These are phyloP conservation scores for Kryphioiulus occultus DNA, from an alignment of 2,888 invertebrate species.

Conservation along the genomic window DNA sequence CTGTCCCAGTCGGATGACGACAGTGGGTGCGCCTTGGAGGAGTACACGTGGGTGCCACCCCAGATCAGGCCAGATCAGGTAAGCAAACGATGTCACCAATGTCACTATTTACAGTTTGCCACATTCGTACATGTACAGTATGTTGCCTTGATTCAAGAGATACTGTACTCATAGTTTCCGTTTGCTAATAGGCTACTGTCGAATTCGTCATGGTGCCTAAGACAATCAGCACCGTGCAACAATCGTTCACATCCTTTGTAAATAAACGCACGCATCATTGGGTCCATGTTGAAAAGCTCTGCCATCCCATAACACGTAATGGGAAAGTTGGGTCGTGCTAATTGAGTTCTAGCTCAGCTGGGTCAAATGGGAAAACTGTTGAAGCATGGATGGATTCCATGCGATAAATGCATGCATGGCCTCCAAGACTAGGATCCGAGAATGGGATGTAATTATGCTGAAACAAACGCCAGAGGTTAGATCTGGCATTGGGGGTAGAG, in stretches of 20 bases:
- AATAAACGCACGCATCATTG: not conserved
- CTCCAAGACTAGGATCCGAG: not conserved
- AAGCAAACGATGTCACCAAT: conserved; percentile 57
- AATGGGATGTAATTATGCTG: not conserved
- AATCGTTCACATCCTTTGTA: not conserved
- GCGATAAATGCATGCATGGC: conserved; percentile 14
- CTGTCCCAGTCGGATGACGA: conserved; percentile 96
- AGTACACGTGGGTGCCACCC: conserved; percentile 98
- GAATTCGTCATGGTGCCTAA: not conserved
- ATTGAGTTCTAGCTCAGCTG: not conserved
- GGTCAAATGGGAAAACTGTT: conserved; percentile 18
- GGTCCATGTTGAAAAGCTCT: not conserved
- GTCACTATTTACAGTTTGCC: too few species aligned
- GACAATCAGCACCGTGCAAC: not conserved
- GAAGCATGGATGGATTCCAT: not conserved
- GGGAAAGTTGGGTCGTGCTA: conserved; percentile 20
- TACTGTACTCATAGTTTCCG: too few species aligned
- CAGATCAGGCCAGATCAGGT: conserved; percentile 97
- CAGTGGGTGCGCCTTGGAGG: conserved; percentile 96
- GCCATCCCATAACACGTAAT: conserved; percentile 11
- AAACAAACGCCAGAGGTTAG: not conserved
- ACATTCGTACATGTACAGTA: too few species aligned
- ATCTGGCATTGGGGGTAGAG: not conserved
- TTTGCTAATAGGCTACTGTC: too few species aligned
- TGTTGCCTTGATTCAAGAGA: too few species aligned